These are phyloP conservation scores for Meiosimyza decipiens DNA, from an alignment of 2,888 invertebrate genomes.

Conservation along the genomic window DNA sequence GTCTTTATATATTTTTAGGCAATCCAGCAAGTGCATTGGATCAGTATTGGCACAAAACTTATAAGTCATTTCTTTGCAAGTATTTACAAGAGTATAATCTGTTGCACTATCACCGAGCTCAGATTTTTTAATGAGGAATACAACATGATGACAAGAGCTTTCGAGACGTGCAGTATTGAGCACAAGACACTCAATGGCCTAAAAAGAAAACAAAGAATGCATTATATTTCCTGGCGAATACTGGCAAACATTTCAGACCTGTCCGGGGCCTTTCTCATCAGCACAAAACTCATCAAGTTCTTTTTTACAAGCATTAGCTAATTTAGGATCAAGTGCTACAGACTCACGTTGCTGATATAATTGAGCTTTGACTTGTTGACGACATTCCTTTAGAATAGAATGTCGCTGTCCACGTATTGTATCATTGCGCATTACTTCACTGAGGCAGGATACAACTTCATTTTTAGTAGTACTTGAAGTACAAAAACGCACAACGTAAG, in stretches of 20 bases:
- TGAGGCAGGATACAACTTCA: slow-evolving; percentile 74
- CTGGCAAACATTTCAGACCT: slow-evolving; percentile 52
- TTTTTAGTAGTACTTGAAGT: slow-evolving; percentile 79
- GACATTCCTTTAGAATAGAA: slow-evolving; percentile 86
- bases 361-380: slow-evolving; percentile 90
- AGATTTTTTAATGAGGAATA: slow-evolving; percentile 87
- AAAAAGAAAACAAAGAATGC: slow-evolving; percentile 52
- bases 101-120: slow-evolving; percentile 88
- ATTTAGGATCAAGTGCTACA: slow-evolving; percentile 84
- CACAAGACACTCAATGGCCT: slow-evolving; percentile 85
- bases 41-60: slow-evolving; percentile 83
- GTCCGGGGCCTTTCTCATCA: slow-evolving; percentile 74
- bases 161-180: slow-evolving; percentile 74
- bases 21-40: slow-evolving; percentile 77
- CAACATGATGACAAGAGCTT: slow-evolving; percentile 78
- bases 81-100: slow-evolving; percentile 85
- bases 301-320: slow-evolving; percentile 82
- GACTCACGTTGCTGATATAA: slow-evolving; percentile 92
- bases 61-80: slow-evolving; percentile 88
- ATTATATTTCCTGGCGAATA: background rate
- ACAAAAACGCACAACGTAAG: slow-evolving; percentile 79
- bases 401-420: slow-evolving; percentile 81
- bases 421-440: slow-evolving; percentile 91
- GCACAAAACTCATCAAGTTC: slow-evolving; percentile 83
- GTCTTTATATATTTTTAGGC: slow-evolving; percentile 82